Base-by-base conservation (phyloP, 2,113 vertebrate species). In the Calyptommatus sinebrachiatus region DNA sequence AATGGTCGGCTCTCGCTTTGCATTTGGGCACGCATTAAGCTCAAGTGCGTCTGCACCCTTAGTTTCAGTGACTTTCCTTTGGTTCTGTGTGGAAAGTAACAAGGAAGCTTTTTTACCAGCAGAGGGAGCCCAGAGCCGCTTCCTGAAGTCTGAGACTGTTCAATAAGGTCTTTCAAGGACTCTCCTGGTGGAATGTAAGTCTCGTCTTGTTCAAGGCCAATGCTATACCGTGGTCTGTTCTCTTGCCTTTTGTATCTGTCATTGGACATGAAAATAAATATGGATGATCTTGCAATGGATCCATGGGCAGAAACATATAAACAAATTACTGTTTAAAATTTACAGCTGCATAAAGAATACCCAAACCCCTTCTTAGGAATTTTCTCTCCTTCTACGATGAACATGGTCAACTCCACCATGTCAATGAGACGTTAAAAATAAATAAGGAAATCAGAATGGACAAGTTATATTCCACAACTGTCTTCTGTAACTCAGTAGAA, bases 51-150 rank as follows among this genome's bases (percentile, higher is more conserved):
- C n/a, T n/a, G n/a, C n/a, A n/a, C n/a, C n/a, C 63, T 2, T 46
- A 71, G 69, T 62, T 61, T 53, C 26, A 65, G 9, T 9, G 24
- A 4, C 10, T 29, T 9, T 73, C n/a, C 41, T 82, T 63, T 73
- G 11, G 76, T 71, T 75, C 12, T 46, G 63, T 2, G 48, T 20
- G 45, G 63, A 60, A 4, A 24, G 24, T 24, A 57, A 57, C 22
- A 7, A 41, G 20, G 61, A 8, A 29, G 65, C 14, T 83, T 89
- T 91, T 96, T 91, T 94, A 99, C 98, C 98, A 99, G 95, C 81
- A 99, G 98, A 95, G 98, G 98, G 97, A 99, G 98, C 79, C 98
- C 98, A 6, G 98, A 99, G 60, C 98, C 98, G 8, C 97, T 99
- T 83, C 98, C 98, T 1, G 98, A 99, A 92, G 97, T 99, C 83